phyloP scores from a whole-genome alignment of 2,797 vertebrate species.

The Chaetodon trifasciatus region DNA sequence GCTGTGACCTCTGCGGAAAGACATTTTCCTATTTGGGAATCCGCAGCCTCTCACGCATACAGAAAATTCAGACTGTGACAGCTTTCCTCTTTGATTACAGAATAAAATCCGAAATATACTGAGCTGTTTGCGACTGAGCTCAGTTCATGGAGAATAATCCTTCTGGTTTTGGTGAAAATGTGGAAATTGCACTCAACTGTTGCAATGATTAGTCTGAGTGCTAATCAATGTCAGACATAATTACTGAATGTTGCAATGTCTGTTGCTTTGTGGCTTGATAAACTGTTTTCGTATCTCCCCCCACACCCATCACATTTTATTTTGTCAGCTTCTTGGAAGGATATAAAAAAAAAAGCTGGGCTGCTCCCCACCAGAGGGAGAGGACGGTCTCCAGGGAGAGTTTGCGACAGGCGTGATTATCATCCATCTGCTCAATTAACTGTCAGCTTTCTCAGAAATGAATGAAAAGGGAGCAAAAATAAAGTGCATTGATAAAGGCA shows the following conservation, averaged over 20 bases:
- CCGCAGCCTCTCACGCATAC: slow-evolving; percentile 6
- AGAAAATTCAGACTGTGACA: slow-evolving; percentile 23
- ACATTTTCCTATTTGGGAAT: slow-evolving; percentile 27
- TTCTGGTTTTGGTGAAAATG: slow-evolving; percentile 48
- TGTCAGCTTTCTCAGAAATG: slow-evolving; percentile 72
- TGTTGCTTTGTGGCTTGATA: slow-evolving; percentile 60
- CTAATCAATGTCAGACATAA: slow-evolving; percentile 72
- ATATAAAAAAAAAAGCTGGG: slow-evolving; percentile 41
- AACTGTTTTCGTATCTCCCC: slow-evolving; percentile 58
- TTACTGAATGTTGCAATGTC: slow-evolving; percentile 63
- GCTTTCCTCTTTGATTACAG: slow-evolving; percentile 42
- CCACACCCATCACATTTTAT: slow-evolving; percentile 68
- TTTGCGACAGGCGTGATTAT: slow-evolving; percentile 72
- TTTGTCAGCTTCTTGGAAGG: slow-evolving; percentile 55
- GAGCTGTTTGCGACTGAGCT: slow-evolving; percentile 31
- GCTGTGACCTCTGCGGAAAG: slow-evolving; percentile 39
- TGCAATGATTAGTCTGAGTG: slow-evolving; percentile 63
- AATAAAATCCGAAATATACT: slow-evolving; percentile 32
- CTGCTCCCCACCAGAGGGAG: slow-evolving; percentile 62
- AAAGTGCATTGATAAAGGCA: slow-evolving; percentile 58
- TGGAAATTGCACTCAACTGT: slow-evolving; percentile 53
- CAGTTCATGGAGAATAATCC: neutral
- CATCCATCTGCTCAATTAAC: slow-evolving; percentile 83
- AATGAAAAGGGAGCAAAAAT: slow-evolving; percentile 55
- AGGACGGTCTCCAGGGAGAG: slow-evolving; percentile 64